Evolutionary conservation across 2,797 vertebrate species (phyloP), one percentile per base, ranked within the genome.

Genomic region (Gadopsis marmoratus): DNA sequence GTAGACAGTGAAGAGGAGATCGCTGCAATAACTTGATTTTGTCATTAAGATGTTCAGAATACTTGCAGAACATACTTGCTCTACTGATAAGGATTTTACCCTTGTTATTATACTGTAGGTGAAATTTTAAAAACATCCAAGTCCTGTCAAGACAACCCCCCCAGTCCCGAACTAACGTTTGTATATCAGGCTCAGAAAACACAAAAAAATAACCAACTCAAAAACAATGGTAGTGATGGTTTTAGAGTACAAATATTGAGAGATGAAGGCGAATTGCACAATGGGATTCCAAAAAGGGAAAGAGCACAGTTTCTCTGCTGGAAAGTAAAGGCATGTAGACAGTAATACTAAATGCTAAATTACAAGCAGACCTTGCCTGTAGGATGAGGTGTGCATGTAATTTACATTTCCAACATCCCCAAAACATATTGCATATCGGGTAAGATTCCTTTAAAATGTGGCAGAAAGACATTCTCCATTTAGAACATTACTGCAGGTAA

Each of bases 311-410:
- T 68, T 59, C 69, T 72, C 70, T 66, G 62, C 31, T n/a, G 66
- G 23, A 73, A 31, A 75, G 68, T 59, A 62, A 90, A 86, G 82
- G 79, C 85, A 74, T 81, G 78, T 53, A 16, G 67, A 84, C 56
- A 31, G 74, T 67, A 56, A 62, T 19, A 14, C 16, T 63, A 53
- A 53, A 54, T 11, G 64, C 37, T 72, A 35, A 5, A 75, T 23
- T 33, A 59, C n/a, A 21, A 33, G 39, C 39, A 26, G 51, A 56
- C 33, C 13, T 41, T 31, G 21, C 41, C 26, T 56, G 14, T 3
- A 41, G 0, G 37, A 54, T 51, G 60, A 66, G 45, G 26, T 35
- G n/a, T 39, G 26, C 31, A 13, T 58, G 47, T 78, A 21, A 71
- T 29, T 56, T 62, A 62, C 12, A 45, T n/a, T 33, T 78, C 33